These are phyloP conservation scores for Arizona elegans DNA, from an alignment of 2,113 vertebrate species.

Conservation along the genomic window DNA sequence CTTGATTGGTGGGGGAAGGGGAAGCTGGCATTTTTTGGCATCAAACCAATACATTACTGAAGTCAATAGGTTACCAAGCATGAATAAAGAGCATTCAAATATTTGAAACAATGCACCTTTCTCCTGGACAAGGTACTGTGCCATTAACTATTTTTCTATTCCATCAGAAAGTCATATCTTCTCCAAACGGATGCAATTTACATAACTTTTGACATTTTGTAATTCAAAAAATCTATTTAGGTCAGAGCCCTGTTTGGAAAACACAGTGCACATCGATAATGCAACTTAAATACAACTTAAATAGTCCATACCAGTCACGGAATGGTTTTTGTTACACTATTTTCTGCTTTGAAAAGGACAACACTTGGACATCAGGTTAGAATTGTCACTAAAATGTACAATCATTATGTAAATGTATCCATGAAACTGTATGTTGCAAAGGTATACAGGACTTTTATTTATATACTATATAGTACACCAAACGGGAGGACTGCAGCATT, in stretches of 20 bases:
- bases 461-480: not conserved
- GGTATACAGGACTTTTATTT: not conserved
- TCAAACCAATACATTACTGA: not conserved
- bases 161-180: not conserved
- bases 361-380: not conserved
- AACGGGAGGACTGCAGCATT: not conserved
- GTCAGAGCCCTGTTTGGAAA: not conserved
- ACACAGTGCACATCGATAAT: not conserved
- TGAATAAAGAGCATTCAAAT: not conserved
- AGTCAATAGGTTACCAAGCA: not conserved
- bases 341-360: not conserved
- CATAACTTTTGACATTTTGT: rapidly evolving
- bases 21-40: not conserved
- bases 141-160: not conserved
- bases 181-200: rapidly evolving
- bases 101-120: not conserved
- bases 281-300: not conserved
- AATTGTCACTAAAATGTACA: not conserved
- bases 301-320: not conserved
- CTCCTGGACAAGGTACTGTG: not conserved
- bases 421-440: not conserved
- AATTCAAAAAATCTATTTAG: not conserved
- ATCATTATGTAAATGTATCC: not conserved
- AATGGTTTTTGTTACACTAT: not conserved
- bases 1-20: not conserved